A percentile compares a stretch with the other conserved stretches of the same genome.
These are phyloP conservation scores for Gallinago solitaria DNA, from an alignment of 2,797 vertebrate species.

Conservation along the genomic window DNA sequence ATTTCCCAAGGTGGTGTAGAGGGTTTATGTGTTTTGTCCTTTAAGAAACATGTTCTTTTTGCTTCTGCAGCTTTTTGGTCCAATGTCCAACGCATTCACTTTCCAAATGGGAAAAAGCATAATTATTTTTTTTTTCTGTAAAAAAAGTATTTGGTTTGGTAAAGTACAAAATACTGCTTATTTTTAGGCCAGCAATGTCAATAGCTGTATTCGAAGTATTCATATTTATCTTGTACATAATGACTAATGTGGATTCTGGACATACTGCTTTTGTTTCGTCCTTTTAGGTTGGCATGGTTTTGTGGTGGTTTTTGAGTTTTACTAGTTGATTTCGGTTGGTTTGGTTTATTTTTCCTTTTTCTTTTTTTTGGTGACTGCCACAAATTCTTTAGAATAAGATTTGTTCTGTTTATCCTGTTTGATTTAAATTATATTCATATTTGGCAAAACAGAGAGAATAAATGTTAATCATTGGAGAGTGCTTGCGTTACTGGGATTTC, in stretches of 20 bases:
- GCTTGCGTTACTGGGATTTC: slow-evolving; percentile 60
- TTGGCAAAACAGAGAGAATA: not conserved
- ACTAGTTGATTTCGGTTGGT: not conserved
- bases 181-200: not conserved
- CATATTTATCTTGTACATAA: not conserved
- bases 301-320: not conserved
- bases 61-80: not conserved
- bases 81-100: not conserved
- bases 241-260: not conserved
- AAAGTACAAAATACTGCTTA: not conserved
- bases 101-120: not conserved
- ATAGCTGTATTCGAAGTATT: not conserved
- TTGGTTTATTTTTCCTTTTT: not conserved
- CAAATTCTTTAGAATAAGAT: not conserved
- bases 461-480: slow-evolving; percentile 6
- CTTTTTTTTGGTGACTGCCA: not conserved
- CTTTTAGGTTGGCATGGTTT: not conserved
- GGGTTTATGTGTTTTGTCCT: not conserved
- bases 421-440: not conserved
- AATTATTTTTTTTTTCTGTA: not conserved
- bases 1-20: not conserved
- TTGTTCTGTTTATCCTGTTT: not conserved
- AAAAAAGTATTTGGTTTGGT: not conserved
- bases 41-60: not conserved
- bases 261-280: fast-evolving